Evolutionary conservation across 1,140 invertebrate species (phyloP).

Genomic region (Drosophila navojoa): DNA sequence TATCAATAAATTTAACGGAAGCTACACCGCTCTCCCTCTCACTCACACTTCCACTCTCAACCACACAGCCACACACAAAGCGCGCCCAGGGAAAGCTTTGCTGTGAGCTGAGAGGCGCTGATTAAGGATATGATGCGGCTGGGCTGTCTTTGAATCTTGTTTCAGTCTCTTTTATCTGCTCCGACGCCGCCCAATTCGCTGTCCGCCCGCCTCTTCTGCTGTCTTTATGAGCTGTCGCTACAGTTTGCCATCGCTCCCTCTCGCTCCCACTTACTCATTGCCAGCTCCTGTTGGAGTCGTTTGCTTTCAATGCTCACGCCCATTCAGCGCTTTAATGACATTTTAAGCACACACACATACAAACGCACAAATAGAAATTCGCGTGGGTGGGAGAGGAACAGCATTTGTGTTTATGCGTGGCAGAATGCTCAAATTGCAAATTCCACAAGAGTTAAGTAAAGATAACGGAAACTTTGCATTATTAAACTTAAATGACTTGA

Average conservation of each 20-base stretch:
- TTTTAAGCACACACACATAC: conserved; percentile 65
- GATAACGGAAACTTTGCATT: conserved; percentile 1
- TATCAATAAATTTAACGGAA: conserved; percentile 77
- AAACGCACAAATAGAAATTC: background rate
- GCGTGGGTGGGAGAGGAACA: background rate
- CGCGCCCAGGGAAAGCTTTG: conserved; percentile 37
- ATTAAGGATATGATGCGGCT: conserved; percentile 62
- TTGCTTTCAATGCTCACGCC: conserved; percentile 34
- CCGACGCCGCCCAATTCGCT: conserved; percentile 8
- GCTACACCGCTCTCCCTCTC: background rate
- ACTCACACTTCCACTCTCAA: background rate
- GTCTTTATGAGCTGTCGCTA: conserved; percentile 32
- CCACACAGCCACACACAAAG: background rate
- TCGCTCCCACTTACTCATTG: background rate
- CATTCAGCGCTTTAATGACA: conserved; percentile 69
- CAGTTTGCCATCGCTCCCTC: conserved; percentile 3
- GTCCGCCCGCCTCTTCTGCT: background rate
- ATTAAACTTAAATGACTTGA: conserved; percentile 7
- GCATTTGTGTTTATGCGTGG: conserved; percentile 47
- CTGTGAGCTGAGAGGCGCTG: conserved; percentile 32
- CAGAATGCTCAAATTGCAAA: conserved; percentile 11
- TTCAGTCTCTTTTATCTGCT: conserved; percentile 64
- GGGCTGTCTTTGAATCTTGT: conserved; percentile 40
- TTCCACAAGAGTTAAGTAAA: background rate
- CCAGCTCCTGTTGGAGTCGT: conserved; percentile 19